Base-by-base conservation (phyloP, 2,888 invertebrate genomes). In the Papilio elwesi region DNA sequence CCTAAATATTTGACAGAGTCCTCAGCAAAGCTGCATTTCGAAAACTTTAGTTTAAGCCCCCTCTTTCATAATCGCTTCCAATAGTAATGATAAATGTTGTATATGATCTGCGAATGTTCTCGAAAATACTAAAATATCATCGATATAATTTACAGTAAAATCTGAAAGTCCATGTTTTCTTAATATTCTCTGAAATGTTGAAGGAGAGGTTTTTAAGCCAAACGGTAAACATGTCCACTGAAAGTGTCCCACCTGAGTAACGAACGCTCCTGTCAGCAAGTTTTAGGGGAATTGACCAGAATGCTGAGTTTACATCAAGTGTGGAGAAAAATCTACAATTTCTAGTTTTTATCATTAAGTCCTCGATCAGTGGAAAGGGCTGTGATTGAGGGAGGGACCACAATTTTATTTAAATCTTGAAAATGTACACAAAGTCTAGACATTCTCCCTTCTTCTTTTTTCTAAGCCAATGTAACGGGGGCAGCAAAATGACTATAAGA, bases 271-370 rank as follows among this genome's bases (percentile, higher is more conserved):
- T 82, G 68, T 86, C 84, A 79, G 82, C 72, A 38, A 83, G 77
- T 75, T 74, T 65, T 67, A 87, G 71, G 10, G 86, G 85, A 48
- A 86, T 87, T 3, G 85, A 83, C 87, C 87, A 87, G 75, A 88
- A 87, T 53, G 85, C 86, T 26, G 85, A 85, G 74, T 87, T 87
- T 75, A 86, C 80, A 71, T 86, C 85, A 0, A 86, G 62, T 43
- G 80, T 82, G 38, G 85, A 73, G 69, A 82, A 86, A 78, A 74
- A 85, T 16, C 80, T 80, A 64, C 85, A 86, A 59, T 84, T 80
- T 77, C 76, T 77, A 15, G 84, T 83, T 69, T 84, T 84, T 59
- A 78, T 59, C 72, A 85, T 79, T 68, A 84, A 70, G 71, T 85
- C 85, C 15, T 85, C 83, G 65, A 85, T 84, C 7, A 81, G 62